Conservation (phyloP, 2,113 vertebrate species). For the Morphnarchus princeps region DNA sequence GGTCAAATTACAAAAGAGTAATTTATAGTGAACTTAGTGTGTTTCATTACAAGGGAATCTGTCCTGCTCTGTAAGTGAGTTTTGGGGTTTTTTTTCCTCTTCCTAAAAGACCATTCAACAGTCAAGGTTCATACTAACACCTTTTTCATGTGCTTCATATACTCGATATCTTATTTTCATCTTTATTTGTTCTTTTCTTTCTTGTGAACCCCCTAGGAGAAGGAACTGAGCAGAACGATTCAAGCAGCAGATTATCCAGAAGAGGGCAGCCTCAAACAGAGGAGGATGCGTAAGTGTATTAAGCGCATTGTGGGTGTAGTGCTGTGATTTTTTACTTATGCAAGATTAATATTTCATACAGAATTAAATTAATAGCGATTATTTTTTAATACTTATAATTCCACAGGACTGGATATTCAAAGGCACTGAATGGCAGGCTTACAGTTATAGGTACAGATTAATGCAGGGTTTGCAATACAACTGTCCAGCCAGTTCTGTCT, state of each 20-base stretch:
- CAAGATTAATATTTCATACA: not conserved
- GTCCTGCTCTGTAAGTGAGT: not conserved
- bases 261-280: conserved; percentile 57
- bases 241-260: not conserved
- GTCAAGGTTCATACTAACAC: not conserved
- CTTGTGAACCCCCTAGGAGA: not conserved
- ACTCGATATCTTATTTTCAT: not conserved
- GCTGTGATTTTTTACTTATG: accelerated
- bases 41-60: not conserved
- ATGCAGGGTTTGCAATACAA: not conserved
- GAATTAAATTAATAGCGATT: not conserved
- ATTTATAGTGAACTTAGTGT: not conserved
- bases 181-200: not conserved
- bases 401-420: not conserved
- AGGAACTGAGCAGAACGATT: not conserved
- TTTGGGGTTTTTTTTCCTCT: not conserved
- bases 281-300: conserved; percentile 53
- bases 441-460: not conserved
- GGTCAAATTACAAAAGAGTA: not conserved
- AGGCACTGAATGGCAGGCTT: not conserved
- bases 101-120: not conserved
- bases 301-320: accelerated
- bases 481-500: not conserved
- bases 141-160: not conserved
- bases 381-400: not conserved